A percentile compares a stretch with the other conserved stretches of the same genome.
These are phyloP conservation scores for Melanaphis sacchari DNA, from an alignment of 1,140 invertebrate genomes.

Conservation along the genomic window DNA sequence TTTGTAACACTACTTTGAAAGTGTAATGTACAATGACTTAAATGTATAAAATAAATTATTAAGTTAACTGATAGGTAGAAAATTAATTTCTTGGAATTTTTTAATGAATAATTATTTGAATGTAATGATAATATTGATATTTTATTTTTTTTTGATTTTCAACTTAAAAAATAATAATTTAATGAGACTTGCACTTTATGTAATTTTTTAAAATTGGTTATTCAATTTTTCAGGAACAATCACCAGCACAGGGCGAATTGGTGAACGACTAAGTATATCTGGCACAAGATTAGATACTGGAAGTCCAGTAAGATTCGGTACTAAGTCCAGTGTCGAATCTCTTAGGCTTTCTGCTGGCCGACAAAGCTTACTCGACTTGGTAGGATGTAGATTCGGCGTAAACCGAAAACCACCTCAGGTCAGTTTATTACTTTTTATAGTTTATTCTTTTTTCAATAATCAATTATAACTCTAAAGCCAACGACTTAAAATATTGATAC, in stretches of 20 bases:
- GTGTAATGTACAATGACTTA: neutral
- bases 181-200: neutral
- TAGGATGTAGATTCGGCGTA: conserved; percentile 72
- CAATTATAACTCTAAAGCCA: neutral
- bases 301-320: conserved; percentile 63
- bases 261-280: conserved; percentile 65
- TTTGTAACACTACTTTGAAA: neutral
- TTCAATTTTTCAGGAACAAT: conserved; percentile 52
- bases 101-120: neutral
- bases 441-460: neutral
- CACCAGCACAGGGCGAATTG: conserved; percentile 63
- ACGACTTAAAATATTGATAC: neutral
- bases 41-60: neutral
- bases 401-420: conserved; percentile 67
- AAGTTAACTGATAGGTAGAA: neutral
- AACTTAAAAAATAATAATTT: neutral
- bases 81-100: neutral
- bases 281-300: conserved; percentile 66
- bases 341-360: conserved; percentile 67
- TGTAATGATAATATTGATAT: neutral
- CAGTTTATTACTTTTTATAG: neutral
- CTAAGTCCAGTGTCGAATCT: conserved; percentile 62
- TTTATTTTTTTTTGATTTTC: neutral
- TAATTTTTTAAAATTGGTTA: neutral
- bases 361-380: conserved; percentile 72